These are phyloP conservation scores for Sitta europaea DNA, from an alignment of 2,113 vertebrate genomes.

Conservation along the genomic window DNA sequence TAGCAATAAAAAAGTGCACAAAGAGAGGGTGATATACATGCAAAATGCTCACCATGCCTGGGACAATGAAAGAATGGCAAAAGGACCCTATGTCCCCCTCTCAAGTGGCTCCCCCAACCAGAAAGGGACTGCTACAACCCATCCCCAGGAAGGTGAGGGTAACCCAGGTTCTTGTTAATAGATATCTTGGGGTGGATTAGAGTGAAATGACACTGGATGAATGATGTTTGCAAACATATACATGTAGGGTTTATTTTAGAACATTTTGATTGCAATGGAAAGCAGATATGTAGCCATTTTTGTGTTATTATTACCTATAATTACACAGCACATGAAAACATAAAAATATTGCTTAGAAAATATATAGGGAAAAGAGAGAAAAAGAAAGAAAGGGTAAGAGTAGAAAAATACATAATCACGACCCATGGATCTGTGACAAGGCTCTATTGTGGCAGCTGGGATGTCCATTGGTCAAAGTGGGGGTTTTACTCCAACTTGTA, in stretches of 20 bases:
- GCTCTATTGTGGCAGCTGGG: not conserved
- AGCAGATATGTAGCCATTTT: not conserved
- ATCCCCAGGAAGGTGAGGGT: not conserved
- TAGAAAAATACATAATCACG: not conserved
- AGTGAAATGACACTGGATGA: not conserved
- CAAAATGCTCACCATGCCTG: not conserved
- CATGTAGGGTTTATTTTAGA: not conserved
- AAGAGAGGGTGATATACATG: not conserved
- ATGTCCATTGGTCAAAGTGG: not conserved
- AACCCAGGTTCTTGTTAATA: not conserved
- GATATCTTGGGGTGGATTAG: not conserved
- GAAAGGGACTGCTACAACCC: not conserved
- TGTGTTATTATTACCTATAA: not conserved
- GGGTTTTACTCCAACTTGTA: too few species aligned
- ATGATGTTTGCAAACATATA: not conserved
- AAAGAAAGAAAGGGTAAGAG: not conserved
- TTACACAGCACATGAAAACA: not conserved
- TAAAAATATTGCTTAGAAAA: not conserved
- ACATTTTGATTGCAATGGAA: not conserved
- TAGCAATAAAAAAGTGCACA: not conserved
- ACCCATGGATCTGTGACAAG: not conserved
- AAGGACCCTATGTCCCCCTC: rapidly evolving
- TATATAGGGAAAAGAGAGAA: not conserved
- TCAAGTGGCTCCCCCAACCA: not conserved
- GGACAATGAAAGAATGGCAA: not conserved